phyloP scores from a whole-genome alignment of 2,797 vertebrate genomes.

The Lepilemur septentrionalis region DNA sequence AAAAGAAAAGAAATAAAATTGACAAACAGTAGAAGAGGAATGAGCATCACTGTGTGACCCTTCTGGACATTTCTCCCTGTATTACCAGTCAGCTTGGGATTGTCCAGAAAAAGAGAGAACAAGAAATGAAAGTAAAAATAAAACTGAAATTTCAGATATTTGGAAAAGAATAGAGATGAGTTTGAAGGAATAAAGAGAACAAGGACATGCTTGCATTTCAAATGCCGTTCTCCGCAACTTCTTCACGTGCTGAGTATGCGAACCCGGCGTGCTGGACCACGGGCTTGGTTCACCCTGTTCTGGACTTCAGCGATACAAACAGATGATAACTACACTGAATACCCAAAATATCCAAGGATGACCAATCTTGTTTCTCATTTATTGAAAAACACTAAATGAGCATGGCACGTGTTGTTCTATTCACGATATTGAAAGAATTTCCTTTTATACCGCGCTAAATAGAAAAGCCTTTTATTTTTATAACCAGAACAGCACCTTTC shows the following conservation, averaged over 20 bases:
- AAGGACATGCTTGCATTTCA: neutral
- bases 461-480: neutral
- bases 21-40: neutral
- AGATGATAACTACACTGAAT: neutral
- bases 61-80: neutral
- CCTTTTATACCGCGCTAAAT: neutral
- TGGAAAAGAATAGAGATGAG: neutral
- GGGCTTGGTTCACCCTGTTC: neutral
- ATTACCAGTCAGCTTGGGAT: neutral
- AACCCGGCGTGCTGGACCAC: neutral
- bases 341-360: neutral
- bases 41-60: neutral
- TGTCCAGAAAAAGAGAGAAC: neutral
- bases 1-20: neutral
- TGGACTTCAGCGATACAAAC: neutral
- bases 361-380: neutral
- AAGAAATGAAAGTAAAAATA: neutral
- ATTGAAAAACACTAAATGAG: constrained; percentile 22
- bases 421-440: constrained; percentile 24
- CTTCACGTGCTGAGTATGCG: neutral
- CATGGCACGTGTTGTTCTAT: neutral
- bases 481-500: neutral
- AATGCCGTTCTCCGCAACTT: neutral
- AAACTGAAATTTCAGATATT: constrained; percentile 1
- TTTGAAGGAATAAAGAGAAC: neutral